Evolutionary conservation across 2,113 vertebrate genomes (phyloP).

Genomic region (Sterrhoptilus dennistouni): DNA sequence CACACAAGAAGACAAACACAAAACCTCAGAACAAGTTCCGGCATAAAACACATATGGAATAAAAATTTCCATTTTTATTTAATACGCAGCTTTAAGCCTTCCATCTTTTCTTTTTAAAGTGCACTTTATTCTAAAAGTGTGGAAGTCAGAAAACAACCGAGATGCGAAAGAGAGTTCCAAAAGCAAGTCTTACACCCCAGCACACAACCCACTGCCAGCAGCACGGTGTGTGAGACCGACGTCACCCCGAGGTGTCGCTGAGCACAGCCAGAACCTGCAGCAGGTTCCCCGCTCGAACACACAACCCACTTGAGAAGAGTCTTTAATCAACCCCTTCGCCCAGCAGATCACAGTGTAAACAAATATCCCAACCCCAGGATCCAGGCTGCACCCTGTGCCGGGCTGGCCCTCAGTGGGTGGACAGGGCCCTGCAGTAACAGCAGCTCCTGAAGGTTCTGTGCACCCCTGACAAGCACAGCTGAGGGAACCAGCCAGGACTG

Average conservation of each 20-base stretch:
- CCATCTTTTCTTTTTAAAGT: background rate
- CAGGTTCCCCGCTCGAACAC: background rate
- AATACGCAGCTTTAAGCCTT: background rate
- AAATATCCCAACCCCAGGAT: background rate
- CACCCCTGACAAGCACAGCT: background rate
- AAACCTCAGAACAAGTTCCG: background rate
- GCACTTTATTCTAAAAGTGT: background rate
- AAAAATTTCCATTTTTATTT: background rate
- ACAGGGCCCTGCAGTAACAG: background rate
- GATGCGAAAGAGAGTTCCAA: background rate
- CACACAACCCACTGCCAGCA: background rate
- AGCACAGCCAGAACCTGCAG: background rate
- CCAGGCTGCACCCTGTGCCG: background rate
- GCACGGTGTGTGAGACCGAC: background rate
- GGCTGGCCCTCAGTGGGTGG: background rate
- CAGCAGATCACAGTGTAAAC: background rate
- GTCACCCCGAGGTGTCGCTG: background rate
- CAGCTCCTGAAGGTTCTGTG: background rate
- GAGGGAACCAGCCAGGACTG: slow-evolving; percentile 15
- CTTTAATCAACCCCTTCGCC: background rate
- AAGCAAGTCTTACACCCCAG: rapidly evolving
- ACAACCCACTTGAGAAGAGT: background rate
- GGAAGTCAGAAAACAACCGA: background rate
- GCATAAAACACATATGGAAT: background rate
- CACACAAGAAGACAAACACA: background rate